These are phyloP conservation scores for Trachythela sp. DNA, from an alignment of 64 coral and sea anemone species.

Conservation along the genomic window DNA sequence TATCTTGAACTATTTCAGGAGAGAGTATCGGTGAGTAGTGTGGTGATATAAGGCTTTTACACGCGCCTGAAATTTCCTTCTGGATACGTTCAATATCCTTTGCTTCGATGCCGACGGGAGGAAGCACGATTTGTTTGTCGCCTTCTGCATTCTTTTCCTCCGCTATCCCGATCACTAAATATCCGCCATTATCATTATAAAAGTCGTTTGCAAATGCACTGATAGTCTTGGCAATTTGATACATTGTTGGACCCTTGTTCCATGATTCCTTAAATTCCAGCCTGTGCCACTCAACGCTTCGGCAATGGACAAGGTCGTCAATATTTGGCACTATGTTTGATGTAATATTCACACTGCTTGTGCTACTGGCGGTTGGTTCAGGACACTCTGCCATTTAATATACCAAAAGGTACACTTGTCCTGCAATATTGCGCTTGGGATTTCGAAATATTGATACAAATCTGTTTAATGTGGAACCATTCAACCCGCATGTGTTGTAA, in stretches of 20 bases:
- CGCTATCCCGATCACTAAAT: slow-evolving; percentile 54
- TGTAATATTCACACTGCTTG: too few species aligned
- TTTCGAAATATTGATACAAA: too few species aligned
- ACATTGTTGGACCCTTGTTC: slow-evolving; percentile 42
- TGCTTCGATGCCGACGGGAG: slow-evolving; percentile 28
- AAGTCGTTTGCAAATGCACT: slow-evolving; percentile 68
- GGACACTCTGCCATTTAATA: too few species aligned
- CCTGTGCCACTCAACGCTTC: slow-evolving; percentile 60
- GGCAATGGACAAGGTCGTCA: slow-evolving; percentile 30
- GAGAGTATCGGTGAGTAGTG: slow-evolving; percentile 25
- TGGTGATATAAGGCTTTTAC: slow-evolving; percentile 39
- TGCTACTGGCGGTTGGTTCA: too few species aligned
- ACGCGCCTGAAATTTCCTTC: slow-evolving; percentile 28
- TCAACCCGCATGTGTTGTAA: too few species aligned
- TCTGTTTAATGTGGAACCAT: too few species aligned
- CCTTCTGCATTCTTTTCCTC: slow-evolving; percentile 24
- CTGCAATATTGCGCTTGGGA: too few species aligned
- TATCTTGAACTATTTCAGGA: slow-evolving; percentile 17
- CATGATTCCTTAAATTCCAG: slow-evolving; percentile 61
- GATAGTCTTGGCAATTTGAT: slow-evolving; percentile 54
- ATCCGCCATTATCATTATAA: slow-evolving; percentile 63
- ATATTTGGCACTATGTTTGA: too few species aligned
- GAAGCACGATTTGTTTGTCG: not conserved
- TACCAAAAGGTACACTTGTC: too few species aligned
- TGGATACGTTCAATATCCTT: slow-evolving; percentile 27